A percentile compares a stretch with the other conserved stretches of the same genome.
Evolutionary conservation across 1,140 invertebrate genomes (phyloP).

Genomic region (Bombus impatiens): DNA sequence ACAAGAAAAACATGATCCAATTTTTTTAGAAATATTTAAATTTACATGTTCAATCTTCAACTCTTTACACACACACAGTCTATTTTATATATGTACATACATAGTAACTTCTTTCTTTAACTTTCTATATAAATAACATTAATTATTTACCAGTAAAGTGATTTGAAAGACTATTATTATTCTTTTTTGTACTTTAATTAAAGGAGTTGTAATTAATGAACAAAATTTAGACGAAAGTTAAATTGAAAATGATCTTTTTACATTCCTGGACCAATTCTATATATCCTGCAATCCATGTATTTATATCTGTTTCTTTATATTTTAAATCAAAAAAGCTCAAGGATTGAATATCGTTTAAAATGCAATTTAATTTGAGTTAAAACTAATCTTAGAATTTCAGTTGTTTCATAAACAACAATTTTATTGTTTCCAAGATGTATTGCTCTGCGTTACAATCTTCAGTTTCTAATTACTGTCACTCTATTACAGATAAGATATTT

Average conservation of each 20-base stretch:
- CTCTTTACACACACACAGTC: neutral
- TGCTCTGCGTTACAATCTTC: conserved; percentile 15
- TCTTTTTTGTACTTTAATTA: neutral
- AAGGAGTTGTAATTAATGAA: neutral
- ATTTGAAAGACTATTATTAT: neutral
- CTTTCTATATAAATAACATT: neutral
- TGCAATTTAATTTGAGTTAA: neutral
- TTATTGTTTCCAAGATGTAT: conserved; percentile 57
- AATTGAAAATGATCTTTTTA: neutral
- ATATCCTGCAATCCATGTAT: neutral
- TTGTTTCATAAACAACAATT: conserved; percentile 32
- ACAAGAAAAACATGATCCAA: neutral
- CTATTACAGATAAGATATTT: conserved; percentile 41
- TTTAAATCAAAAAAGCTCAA: neutral
- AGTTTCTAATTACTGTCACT: conserved; percentile 35
- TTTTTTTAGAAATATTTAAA: neutral
- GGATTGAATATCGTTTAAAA: neutral
- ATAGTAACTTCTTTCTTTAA: neutral
- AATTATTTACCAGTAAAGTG: neutral
- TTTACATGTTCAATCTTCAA: neutral
- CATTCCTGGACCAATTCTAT: neutral
- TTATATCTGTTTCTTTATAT: neutral
- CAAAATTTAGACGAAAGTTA: neutral
- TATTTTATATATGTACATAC: neutral
- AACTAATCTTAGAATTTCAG: neutral